phyloP scores from a whole-genome alignment of 1,140 invertebrate species.

The Papilio glaucus region DNA sequence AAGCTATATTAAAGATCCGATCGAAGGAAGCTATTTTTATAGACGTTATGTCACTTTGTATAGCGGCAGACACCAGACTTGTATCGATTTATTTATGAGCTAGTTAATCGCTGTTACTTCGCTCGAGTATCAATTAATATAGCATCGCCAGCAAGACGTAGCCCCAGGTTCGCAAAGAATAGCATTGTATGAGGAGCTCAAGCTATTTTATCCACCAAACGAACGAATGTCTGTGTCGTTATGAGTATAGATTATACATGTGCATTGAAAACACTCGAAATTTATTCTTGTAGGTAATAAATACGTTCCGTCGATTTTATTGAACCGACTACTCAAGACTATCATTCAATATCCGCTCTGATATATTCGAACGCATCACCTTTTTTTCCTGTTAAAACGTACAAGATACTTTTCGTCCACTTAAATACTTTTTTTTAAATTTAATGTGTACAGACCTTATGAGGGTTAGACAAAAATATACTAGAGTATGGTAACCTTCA shows the following conservation, averaged over 20 bases:
- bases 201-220: background rate
- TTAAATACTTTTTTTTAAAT: conserved; percentile 21
- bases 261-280: conserved; percentile 35
- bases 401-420: conserved; percentile 1
- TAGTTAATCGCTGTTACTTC: conserved; percentile 4
- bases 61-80: conserved; percentile 30
- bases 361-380: background rate
- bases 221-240: conserved; percentile 4
- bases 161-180: background rate
- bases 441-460: conserved; percentile 1
- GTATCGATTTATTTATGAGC: conserved; percentile 17
- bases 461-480: conserved; percentile 12
- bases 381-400: conserved; percentile 10
- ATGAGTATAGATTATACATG: conserved; percentile 33
- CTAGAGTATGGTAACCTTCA: conserved; percentile 12
- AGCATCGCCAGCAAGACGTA: background rate
- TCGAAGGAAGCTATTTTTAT: background rate
- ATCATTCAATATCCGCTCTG: conserved; percentile 13
- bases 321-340: conserved; percentile 24
- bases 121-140: background rate
- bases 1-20: background rate
- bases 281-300: conserved; percentile 35
- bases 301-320: conserved; percentile 28
- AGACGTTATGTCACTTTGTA: conserved; percentile 29
- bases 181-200: background rate